These are phyloP conservation scores for Rhadina sibilatrix DNA, from an alignment of 2,113 vertebrate species.

Conservation along the genomic window DNA sequence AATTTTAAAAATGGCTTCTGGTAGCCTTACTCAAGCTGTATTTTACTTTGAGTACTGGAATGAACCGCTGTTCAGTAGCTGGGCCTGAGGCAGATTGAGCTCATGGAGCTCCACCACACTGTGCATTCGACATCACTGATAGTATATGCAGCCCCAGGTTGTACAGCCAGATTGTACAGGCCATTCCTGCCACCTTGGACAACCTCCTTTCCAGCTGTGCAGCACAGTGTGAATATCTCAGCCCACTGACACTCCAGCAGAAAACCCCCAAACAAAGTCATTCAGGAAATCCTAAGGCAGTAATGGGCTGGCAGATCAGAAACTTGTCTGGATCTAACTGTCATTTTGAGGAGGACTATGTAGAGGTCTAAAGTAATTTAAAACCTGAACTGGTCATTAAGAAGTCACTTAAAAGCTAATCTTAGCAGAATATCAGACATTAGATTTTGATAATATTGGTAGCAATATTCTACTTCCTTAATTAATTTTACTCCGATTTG, in stretches of 20 bases:
- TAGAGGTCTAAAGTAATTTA: not conserved
- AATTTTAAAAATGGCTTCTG: not conserved
- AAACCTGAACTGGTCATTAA: not conserved
- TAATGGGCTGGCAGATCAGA: not conserved
- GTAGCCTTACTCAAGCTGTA: not conserved
- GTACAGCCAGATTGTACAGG: not conserved
- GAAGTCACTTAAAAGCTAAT: not conserved
- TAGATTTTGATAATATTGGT: not conserved
- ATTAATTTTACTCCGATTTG: not conserved
- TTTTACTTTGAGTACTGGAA: not conserved
- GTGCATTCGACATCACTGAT: fast-evolving
- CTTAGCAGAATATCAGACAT: slow-evolving; percentile 17
- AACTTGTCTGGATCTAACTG: not conserved
- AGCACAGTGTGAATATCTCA: not conserved
- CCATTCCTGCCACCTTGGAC: not conserved
- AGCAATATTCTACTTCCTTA: not conserved
- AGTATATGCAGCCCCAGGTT: not conserved
- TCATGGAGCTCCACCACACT: not conserved
- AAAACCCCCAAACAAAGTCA: not conserved
- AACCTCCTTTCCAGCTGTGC: too few relatives aligned
- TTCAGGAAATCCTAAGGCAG: not conserved
- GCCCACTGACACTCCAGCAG: not conserved
- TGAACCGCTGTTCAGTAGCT: not conserved
- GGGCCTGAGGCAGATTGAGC: fast-evolving
- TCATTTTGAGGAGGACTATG: not conserved